Base-by-base conservation (phyloP, 2,113 vertebrate species). In the Calyptommatus sinebrachiatus region DNA sequence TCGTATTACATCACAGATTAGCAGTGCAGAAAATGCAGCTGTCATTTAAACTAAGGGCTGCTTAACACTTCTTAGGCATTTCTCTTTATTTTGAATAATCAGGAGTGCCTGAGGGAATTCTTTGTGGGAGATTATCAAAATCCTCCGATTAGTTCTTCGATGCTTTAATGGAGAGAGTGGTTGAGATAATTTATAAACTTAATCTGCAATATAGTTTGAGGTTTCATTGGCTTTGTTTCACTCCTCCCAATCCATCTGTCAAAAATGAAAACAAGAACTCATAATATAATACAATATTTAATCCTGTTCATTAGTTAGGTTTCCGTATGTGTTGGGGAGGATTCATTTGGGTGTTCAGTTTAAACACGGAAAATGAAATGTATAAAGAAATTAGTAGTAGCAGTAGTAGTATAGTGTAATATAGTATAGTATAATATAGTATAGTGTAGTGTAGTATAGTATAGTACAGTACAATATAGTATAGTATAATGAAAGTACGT, bases 31-130 rank as follows among this genome's bases (percentile, higher is more conserved):
- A 71, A 72, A 68, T 83, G 10, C 26, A 77, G 57, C 68, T 76
- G 88, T 90, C 85, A 91, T 90, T 88, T 88, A 91, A n/a, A 90
- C 83, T 75, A 60, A 77, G 77, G 79, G 71, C 71, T 60, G 26
- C 50, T 77, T 80, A 83, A 81, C 71, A 77, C 83, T 28, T 82
- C 79, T 60, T 53, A 69, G 67, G 69, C 21, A 7, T 53, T 12
- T n/a, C 5, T 29, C 67, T 77, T 82, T 82, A 5, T 63, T 78
- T 81, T 73, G 3, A 86, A 66, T 85, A 80, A 71, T 35, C 75
- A 67, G 70, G 46, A 63, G 74, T 18, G 4, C 45, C 62, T 9
- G 0, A 7, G 67, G 72, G 76, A 87, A 12, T 31, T 82, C 14
- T 63, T 83, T 71, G 85, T 67, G 82, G 46, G 50, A 67, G 83